Evolutionary conservation across 2,113 vertebrate species (phyloP).

Genomic region (Phoenicopterus ruber): DNA sequence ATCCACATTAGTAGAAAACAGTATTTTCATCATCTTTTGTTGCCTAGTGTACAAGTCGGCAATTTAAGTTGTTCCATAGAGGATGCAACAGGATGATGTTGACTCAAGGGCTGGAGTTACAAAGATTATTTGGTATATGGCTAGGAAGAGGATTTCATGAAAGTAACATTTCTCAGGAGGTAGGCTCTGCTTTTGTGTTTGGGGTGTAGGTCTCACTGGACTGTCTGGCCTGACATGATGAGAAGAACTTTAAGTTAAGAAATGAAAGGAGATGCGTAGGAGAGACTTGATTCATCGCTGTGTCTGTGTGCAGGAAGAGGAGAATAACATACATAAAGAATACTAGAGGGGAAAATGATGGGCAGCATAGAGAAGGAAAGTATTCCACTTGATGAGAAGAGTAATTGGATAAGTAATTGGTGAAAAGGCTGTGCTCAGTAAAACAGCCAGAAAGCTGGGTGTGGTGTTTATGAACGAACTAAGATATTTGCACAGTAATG

Average conservation of each 20-base stretch:
- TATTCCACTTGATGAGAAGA: not conserved
- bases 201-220: not conserved
- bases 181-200: not conserved
- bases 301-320: not conserved
- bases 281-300: not conserved
- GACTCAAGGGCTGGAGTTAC: not conserved
- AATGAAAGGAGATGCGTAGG: not conserved
- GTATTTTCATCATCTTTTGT: not conserved
- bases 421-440: not conserved
- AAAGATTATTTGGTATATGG: not conserved
- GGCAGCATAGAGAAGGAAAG: not conserved
- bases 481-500: not conserved
- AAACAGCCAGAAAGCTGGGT: conserved; percentile 7
- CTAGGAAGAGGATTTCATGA: not conserved
- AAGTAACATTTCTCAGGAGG: not conserved
- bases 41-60: not conserved
- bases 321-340: not conserved
- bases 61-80: not conserved
- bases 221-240: not conserved
- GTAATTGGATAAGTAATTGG: conserved; percentile 47
- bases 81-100: not conserved
- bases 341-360: not conserved
- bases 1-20: not conserved
- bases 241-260: not conserved
- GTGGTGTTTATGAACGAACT: not conserved